Conservation (phyloP, 2,797 vertebrate genomes). For the Aldrovandia affinis region DNA sequence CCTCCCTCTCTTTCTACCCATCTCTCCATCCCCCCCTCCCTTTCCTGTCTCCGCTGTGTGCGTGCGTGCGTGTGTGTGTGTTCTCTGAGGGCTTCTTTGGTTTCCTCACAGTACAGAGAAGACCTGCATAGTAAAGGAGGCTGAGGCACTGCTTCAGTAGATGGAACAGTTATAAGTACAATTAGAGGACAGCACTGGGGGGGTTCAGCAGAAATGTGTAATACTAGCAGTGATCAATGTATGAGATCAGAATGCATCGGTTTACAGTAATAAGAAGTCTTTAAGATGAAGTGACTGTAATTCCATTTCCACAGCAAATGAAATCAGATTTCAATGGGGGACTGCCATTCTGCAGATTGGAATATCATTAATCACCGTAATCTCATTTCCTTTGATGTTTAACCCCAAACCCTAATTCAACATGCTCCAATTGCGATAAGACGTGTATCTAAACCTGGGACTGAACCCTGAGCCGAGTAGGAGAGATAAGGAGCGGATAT, state of each 20-base stretch:
- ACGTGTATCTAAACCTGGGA: not conserved
- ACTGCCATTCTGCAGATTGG: slow-evolving; percentile 15
- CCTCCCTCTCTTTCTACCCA: not conserved
- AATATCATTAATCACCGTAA: slow-evolving; percentile 10
- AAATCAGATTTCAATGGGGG: slow-evolving; percentile 25
- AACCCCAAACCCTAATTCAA: not conserved
- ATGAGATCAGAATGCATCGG: not conserved
- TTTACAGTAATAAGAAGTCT: slow-evolving; percentile 5
- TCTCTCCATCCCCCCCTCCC: not conserved
- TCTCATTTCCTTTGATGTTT: slow-evolving; percentile 21
- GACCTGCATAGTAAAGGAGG: slow-evolving; percentile 3
- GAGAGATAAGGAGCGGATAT: not conserved
- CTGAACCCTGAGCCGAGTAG: not conserved
- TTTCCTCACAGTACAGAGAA: slow-evolving; percentile 2
- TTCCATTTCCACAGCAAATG: slow-evolving; percentile 24
- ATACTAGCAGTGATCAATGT: slow-evolving; percentile 7
- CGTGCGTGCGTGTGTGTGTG: not conserved
- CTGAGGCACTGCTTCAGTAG: not conserved
- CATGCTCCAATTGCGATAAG: not conserved
- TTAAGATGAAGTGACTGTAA: not conserved
- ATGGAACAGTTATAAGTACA: slow-evolving; percentile 1
- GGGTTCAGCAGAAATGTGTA: not conserved
- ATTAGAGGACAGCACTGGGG: slow-evolving; percentile 20
- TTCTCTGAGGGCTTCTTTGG: slow-evolving; percentile 11
- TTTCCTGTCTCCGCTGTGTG: not conserved